Conservation (phyloP, 2,113 vertebrate species). For the Harpagus bidentatus region DNA sequence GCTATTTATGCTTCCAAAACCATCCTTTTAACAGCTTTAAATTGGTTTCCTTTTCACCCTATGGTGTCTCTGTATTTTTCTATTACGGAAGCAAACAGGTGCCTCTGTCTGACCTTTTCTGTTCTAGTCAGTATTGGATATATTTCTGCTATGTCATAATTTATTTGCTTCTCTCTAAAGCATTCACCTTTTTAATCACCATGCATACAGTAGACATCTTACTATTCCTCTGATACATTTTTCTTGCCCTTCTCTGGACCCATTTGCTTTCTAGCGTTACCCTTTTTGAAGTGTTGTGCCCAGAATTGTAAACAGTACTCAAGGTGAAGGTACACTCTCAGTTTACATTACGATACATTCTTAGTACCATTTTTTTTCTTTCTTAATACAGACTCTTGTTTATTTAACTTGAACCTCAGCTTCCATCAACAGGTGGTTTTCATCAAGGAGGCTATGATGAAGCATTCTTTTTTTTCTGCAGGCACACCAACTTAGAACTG, state of each 20-base stretch:
- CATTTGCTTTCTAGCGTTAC: background rate
- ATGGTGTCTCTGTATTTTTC: background rate
- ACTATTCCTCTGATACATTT: background rate
- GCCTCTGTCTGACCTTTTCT: background rate
- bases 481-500: background rate
- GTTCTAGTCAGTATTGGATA: background rate
- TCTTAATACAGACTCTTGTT: background rate
- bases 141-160: background rate
- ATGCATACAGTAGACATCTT: background rate
- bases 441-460: background rate
- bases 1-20: background rate
- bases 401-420: background rate
- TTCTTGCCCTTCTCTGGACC: background rate
- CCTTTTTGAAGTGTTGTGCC: background rate
- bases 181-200: background rate
- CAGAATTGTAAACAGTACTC: background rate
- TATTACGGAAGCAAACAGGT: background rate
- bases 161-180: slow-evolving; percentile 13
- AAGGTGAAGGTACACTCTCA: background rate
- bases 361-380: background rate
- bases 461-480: background rate
- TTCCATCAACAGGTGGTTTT: background rate
- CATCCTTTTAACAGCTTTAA: background rate
- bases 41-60: background rate
- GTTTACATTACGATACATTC: background rate